Evolutionary conservation across 2,797 vertebrate species (phyloP).

Genomic region (Oryzias sinensis): DNA sequence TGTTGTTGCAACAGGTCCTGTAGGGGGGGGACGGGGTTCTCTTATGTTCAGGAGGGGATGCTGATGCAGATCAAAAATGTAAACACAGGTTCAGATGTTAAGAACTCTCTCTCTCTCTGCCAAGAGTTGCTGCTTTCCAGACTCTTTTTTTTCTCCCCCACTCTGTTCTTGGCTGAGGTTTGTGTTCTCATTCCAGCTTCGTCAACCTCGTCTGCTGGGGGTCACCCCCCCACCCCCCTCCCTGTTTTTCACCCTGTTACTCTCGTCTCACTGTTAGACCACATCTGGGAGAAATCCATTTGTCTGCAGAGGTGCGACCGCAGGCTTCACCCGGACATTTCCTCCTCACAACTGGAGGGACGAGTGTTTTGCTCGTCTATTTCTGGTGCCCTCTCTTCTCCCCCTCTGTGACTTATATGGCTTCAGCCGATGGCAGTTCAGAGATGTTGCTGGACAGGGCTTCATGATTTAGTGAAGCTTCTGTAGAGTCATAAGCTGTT

Average conservation of each 20-base stretch:
- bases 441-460: conserved; percentile 1
- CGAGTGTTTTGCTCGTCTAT: conserved; percentile 41
- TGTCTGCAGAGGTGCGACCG: conserved; percentile 30
- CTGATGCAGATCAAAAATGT: conserved; percentile 39
- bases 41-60: conserved; percentile 27
- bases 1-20: conserved; percentile 19
- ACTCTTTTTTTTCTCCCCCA: conserved; percentile 26
- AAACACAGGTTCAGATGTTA: conserved; percentile 32
- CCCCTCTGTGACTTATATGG: conserved; percentile 21
- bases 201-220: conserved; percentile 77
- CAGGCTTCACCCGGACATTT: conserved; percentile 14
- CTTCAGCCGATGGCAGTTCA: conserved; percentile 6
- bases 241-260: conserved; percentile 38
- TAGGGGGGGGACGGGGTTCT: conserved; percentile 3
- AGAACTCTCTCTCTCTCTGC: conserved; percentile 8
- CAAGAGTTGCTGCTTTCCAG: conserved; percentile 23
- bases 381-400: conserved; percentile 38
- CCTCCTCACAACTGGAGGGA: conserved; percentile 7
- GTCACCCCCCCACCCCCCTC: conserved; percentile 40
- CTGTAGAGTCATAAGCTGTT: neutral
- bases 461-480: conserved; percentile 15
- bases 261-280: conserved; percentile 59
- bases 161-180: conserved; percentile 55
- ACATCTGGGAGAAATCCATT: conserved; percentile 80
- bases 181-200: conserved; percentile 70